Evolutionary conservation across 1,140 invertebrate species (phyloP).

Genomic region (Drosophila sucinea): DNA sequence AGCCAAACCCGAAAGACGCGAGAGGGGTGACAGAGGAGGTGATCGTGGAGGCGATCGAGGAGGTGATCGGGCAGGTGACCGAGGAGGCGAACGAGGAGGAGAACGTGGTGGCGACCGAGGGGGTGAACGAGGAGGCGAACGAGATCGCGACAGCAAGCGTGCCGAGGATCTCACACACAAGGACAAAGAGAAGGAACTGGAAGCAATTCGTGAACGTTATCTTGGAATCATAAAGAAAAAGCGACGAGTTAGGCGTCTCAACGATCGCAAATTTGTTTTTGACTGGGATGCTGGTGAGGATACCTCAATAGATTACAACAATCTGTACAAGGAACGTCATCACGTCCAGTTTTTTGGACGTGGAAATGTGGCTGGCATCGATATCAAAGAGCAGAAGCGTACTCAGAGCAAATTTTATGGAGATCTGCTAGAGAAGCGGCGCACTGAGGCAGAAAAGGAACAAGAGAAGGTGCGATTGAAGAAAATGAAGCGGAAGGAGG

Average conservation of each 20-base stretch:
- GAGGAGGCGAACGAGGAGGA: conserved; percentile 75
- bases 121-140: conserved; percentile 63
- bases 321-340: conserved; percentile 97
- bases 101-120: conserved; percentile 46
- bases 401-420: conserved; percentile 99
- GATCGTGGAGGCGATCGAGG: conserved; percentile 50
- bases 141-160: conserved; percentile 81
- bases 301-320: conserved; percentile 98
- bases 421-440: conserved; percentile 95
- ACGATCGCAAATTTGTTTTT: conserved; percentile 99
- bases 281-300: conserved; percentile 99
- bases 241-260: conserved; percentile 93
- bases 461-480: conserved; percentile 97
- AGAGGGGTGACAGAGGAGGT: conserved; percentile 36
- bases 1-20: conserved; percentile 51
- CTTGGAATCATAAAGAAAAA: conserved; percentile 98
- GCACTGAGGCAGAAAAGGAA: conserved; percentile 98
- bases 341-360: conserved; percentile 98
- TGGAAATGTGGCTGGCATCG: conserved; percentile 98
- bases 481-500: conserved; percentile 97
- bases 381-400: conserved; percentile 98
- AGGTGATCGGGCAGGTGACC: conserved; percentile 61
- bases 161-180: conserved; percentile 88
- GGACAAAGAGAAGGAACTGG: conserved; percentile 95
- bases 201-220: conserved; percentile 97